phyloP scores from a whole-genome alignment of 1,140 invertebrate genomes.

The Cydia fagiglandana region DNA sequence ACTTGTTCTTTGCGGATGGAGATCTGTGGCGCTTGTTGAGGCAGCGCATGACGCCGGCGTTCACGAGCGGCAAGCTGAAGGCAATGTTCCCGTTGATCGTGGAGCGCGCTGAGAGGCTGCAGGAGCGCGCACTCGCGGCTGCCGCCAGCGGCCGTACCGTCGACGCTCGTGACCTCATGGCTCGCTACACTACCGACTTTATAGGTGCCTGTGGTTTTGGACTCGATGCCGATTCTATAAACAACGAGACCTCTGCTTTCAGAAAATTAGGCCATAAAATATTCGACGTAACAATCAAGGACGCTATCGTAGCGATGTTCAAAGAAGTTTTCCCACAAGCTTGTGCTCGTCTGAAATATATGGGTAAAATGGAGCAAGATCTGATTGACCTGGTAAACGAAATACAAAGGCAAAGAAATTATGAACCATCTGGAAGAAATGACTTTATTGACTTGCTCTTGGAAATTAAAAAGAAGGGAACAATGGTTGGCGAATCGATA shows the following conservation, averaged over 20 bases:
- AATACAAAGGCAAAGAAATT: conserved; percentile 52
- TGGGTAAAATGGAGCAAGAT: conserved; percentile 45
- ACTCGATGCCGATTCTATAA: conserved; percentile 61
- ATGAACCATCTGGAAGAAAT: conserved; percentile 63
- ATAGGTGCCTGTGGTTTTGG: conserved; percentile 75
- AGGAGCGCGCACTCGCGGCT: conserved; percentile 40
- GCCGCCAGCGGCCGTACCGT: conserved; percentile 43
- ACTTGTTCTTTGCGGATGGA: conserved; percentile 48
- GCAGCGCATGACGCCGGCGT: conserved; percentile 80
- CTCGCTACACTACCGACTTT: conserved; percentile 75
- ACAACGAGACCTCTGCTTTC: conserved; percentile 61
- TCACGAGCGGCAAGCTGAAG: conserved; percentile 80
- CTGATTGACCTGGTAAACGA: conserved; percentile 44
- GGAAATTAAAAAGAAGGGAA: conserved; percentile 72
- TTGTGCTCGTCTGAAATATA: conserved; percentile 47
- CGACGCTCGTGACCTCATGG: conserved; percentile 71
- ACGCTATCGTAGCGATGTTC: conserved; percentile 37
- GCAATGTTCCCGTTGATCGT: conserved; percentile 76
- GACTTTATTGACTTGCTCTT: conserved; percentile 81
- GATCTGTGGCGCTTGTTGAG: conserved; percentile 79
- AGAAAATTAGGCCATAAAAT: conserved; percentile 62
- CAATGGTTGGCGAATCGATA: conserved; percentile 59
- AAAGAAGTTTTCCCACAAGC: conserved; percentile 52
- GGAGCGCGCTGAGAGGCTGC: conserved; percentile 60
- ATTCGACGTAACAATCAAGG: conserved; percentile 46